Evolutionary conservation across 1,140 invertebrate genomes (phyloP).

Genomic region (Zaprionus inermis): DNA sequence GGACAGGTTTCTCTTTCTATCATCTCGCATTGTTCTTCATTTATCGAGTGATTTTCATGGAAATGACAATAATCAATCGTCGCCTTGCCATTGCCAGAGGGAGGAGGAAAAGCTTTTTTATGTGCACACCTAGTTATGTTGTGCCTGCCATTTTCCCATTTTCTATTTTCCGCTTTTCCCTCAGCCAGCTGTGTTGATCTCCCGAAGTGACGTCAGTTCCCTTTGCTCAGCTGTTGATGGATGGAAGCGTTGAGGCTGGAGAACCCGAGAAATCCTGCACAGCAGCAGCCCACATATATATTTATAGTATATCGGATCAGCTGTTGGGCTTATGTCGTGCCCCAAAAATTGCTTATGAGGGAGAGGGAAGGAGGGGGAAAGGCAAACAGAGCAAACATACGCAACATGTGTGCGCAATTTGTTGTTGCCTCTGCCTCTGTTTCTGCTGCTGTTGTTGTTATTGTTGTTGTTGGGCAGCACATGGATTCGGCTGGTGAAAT

Average conservation of each 20-base stretch:
- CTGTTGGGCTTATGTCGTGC: constrained; percentile 37
- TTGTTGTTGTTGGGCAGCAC: constrained; percentile 33
- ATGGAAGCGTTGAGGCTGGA: constrained; percentile 1
- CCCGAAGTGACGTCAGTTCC: constrained; percentile 19
- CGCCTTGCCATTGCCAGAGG: background rate
- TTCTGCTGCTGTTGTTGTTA: too few species aligned
- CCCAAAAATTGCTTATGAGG: constrained; percentile 7
- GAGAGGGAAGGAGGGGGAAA: background rate
- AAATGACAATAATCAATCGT: constrained; percentile 12
- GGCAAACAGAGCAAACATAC: constrained; percentile 17
- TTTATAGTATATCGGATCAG: constrained; percentile 41
- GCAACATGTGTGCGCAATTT: constrained; percentile 55
- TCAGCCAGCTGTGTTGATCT: constrained; percentile 26
- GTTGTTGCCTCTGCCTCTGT: constrained; percentile 32
- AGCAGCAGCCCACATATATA: constrained; percentile 19
- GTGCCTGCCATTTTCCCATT: background rate
- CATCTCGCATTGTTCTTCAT: background rate
- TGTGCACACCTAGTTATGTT: constrained; percentile 10
- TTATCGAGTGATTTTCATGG: background rate
- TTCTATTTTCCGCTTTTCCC: background rate
- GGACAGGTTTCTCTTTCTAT: too few species aligned
- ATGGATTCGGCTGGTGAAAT: constrained; percentile 45
- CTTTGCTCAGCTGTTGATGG: constrained; percentile 43
- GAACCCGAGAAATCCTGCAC: constrained; percentile 2
- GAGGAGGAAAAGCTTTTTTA: background rate